A percentile compares a stretch with the other conserved stretches of the same genome.
These are phyloP conservation scores for Cheumatopsyche charites DNA, from an alignment of 1,140 invertebrate genomes.

Conservation along the genomic window DNA sequence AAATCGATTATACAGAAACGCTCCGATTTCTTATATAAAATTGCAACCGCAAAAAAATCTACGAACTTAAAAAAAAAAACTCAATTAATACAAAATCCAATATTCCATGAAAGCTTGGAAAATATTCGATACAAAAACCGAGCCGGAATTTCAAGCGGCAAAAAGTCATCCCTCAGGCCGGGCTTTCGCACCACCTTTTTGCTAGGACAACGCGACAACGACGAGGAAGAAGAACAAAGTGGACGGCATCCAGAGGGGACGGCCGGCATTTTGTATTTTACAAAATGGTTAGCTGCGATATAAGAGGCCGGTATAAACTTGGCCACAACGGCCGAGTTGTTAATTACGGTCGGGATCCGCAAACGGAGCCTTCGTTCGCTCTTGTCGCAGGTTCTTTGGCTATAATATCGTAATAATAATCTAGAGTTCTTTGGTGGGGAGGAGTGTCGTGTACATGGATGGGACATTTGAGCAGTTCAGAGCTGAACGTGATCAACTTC, in stretches of 20 bases:
- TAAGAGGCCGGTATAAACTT: not conserved
- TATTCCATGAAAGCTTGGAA: too few species aligned
- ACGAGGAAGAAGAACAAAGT: too few species aligned
- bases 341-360: constrained; percentile 41
- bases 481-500: too few species aligned
- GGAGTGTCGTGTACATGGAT: not conserved
- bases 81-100: too few species aligned
- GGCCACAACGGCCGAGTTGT: constrained; percentile 36
- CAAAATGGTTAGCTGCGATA: not conserved
- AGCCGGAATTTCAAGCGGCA: too few species aligned
- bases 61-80: too few species aligned
- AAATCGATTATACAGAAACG: too few species aligned
- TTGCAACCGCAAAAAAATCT: too few species aligned
- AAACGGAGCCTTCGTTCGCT: not conserved
- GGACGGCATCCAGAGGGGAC: too few species aligned
- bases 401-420: not conserved
- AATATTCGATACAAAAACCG: too few species aligned
- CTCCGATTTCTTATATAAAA: too few species aligned
- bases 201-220: not conserved
- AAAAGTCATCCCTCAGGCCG: not conserved
- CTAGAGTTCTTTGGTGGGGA: not conserved
- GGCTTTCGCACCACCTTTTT: not conserved
- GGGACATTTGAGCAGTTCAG: too few species aligned
- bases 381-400: not conserved
- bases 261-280: constrained; percentile 8